Evolutionary conservation across 2,888 invertebrate genomes (phyloP), one percentile per base, ranked within the genome.

Genomic region (Epistrophe grossulariae): DNA sequence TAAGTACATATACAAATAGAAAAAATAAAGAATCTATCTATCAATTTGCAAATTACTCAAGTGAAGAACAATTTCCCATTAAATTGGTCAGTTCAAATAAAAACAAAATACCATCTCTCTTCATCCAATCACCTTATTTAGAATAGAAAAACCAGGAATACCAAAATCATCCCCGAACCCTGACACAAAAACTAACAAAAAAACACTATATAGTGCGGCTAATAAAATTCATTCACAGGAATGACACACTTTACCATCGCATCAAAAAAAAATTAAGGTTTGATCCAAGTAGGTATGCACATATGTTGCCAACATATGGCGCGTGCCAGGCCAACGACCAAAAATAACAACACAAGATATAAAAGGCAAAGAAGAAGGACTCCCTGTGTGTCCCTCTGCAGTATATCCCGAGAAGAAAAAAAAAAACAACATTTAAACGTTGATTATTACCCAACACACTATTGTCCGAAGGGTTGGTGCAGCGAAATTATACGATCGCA

Each of bases 401-500:
- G 2, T 1, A 9, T 5, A 40, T 7, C 13, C 19, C n/a, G 5
- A 40, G 13, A 31, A 24, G 5, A 1, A 40, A 43, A 40, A 1
- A 40, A 43, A 40, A 79, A 79, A 45, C 64, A 83, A 52, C 79
- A 79, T 74, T 74, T 79, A 74, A 84, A 74, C 74, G 84, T 71
- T 84, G 79, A 74, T 79, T 70, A 83, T 79, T 55, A 84, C 79
- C 68, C 60, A 62, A 68, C 17, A 35, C 17, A 10, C n/a, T 48
- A 9, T 28, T 59, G 77, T 59, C 43, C 79, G 71, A 83, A 79
- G 83, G 87, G 82, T 83, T 83, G 72, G 48, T 71, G 45, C 91
- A 92, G 90, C 91, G 89, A 92, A 91, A 92, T 92, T 92, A 92
- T 90, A 88, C 88, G 93, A 92, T 92, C 92, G 89, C 89, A 90